Evolutionary conservation across 2,113 vertebrate species (phyloP), one percentile per base, ranked within the genome.

Genomic region (Tetrax tetrax): DNA sequence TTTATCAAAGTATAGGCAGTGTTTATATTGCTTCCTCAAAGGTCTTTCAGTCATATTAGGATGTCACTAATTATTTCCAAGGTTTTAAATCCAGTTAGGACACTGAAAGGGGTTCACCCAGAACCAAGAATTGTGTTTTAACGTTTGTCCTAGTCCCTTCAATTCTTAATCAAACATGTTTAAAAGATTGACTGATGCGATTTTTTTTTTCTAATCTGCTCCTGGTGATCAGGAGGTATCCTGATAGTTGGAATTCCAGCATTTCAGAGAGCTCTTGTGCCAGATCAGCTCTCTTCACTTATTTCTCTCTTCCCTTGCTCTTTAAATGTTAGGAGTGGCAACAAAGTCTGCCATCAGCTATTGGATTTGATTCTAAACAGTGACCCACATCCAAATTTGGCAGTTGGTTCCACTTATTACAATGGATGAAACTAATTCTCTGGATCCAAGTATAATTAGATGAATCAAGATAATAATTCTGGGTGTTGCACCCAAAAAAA

Each of bases 391-490:
- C 87, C 94, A 93, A 48, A 89, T 83, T 89, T 82, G 95, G 80
- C 89, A 93, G 71, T 95, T 95, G 78, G 83, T 94, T 95, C 64
- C 38, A 57, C 66, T 96, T 96, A 45, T 89, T 91, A 54, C 31
- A 72, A 54, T 68, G 89, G 45, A 50, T 95, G 87, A 80, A 91
- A 94, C 50, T 95, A 93, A 90, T 92, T 91, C 9, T 53, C 61
- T 83, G 81, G 45, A 59, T 95, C 74, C 69, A 92, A 96, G 70
- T 50, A 79, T 54, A 95, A 69, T 90, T 93, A 82, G 45, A 80
- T 72, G 6, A 93, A 59, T 93, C 89, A 85, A 82, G 89, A 93
- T 83, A 16, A 48, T 93, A 89, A 92, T 83, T 77, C 81, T 76
- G 70, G 54, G 50, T 3, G 1, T 63, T 76, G 37, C 86, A 89